Conservation (phyloP, 2,888 invertebrate genomes). For the Dasypogon diadema region DNA sequence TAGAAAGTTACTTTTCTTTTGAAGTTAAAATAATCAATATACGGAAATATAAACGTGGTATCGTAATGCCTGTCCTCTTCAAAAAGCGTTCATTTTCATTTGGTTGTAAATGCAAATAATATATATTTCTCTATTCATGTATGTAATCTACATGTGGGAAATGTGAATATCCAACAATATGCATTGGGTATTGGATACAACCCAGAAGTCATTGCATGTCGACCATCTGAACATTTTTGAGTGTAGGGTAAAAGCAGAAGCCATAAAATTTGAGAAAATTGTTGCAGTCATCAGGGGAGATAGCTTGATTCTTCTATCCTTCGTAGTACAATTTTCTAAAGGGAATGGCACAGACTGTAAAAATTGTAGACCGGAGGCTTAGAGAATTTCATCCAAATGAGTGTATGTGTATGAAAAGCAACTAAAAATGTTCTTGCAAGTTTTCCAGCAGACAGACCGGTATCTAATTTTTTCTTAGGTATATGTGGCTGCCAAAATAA, state of each 20-base stretch:
- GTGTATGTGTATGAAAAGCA: conserved; percentile 17
- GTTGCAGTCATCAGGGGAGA: conserved; percentile 3
- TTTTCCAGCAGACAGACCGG: conserved; percentile 4
- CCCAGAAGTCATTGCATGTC: conserved; percentile 35
- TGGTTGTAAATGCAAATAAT: conserved; percentile 19
- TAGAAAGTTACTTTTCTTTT: too few species aligned
- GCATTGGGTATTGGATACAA: conserved; percentile 4
- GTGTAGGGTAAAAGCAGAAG: background rate
- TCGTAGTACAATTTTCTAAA: background rate
- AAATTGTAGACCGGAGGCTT: conserved; percentile 32
- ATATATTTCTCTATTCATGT: background rate
- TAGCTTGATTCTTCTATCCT: conserved; percentile 15
- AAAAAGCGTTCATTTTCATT: conserved; percentile 8
- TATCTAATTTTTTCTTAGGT: conserved; percentile 31
- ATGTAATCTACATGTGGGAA: background rate
- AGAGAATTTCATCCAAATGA: conserved; percentile 23
- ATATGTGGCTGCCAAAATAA: conserved; percentile 47
- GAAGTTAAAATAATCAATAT: too few species aligned
- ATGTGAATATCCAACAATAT: background rate
- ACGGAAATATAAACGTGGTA: too few species aligned
- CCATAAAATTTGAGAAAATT: conserved; percentile 39
- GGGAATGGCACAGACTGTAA: conserved; percentile 4
- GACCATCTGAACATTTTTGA: conserved; percentile 14
- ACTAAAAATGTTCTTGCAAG: conserved; percentile 1
- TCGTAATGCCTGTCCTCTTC: too few species aligned